Percentiles rank a stretch among this genome's conserved stretches.
These are phyloP conservation scores for Rhagonycha fulva DNA, from an alignment of 2,888 invertebrate genomes.

Conservation along the genomic window DNA sequence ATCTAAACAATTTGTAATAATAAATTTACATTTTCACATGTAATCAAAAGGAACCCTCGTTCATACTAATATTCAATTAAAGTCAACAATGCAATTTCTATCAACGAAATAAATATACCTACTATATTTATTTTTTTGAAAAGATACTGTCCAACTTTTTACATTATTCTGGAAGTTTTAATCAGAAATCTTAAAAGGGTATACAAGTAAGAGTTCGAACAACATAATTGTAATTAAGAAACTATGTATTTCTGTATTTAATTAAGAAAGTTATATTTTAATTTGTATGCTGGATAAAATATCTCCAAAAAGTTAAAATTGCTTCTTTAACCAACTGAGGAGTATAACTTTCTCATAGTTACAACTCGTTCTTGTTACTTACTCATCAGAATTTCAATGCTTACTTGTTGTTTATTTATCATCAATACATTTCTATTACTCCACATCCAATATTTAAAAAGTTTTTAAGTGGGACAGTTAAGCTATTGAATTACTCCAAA, in stretches of 20 bases:
- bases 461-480: background rate
- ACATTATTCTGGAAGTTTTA: background rate
- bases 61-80: no score
- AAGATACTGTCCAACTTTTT: background rate
- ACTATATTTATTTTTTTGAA: background rate
- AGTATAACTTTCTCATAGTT: background rate
- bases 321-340: background rate
- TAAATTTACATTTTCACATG: no score
- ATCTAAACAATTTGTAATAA: no score
- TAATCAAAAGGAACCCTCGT: no score
- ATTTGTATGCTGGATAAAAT: background rate
- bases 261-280: background rate
- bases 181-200: background rate
- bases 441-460: background rate
- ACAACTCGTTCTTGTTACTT: background rate
- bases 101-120: background rate
- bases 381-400: background rate
- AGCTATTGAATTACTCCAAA: conserved; percentile 1
- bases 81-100: background rate
- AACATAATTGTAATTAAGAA: background rate
- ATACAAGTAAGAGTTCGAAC: background rate
- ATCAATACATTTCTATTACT: background rate
- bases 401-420: background rate
- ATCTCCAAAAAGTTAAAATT: background rate
- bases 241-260: background rate